A percentile compares a stretch with the other conserved stretches of the same genome.
These are phyloP conservation scores for Megaustenia siamemsis DNA, from an alignment of 2,888 invertebrate genomes.

Conservation along the genomic window DNA sequence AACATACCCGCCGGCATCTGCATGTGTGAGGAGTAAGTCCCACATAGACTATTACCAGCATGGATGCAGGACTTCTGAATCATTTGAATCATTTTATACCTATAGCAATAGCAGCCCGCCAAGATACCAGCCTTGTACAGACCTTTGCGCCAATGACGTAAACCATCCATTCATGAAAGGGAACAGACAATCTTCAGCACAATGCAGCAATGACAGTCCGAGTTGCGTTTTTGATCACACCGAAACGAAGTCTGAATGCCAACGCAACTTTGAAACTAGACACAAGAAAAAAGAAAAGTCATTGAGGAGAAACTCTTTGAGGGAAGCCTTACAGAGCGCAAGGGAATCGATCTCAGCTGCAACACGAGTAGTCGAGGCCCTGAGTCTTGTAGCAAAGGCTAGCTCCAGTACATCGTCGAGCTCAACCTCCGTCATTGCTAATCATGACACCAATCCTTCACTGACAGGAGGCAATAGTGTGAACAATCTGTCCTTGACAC, in stretches of 20 bases:
- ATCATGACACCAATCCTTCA: background rate
- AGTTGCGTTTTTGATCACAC: too few species aligned
- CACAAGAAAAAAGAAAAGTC: background rate
- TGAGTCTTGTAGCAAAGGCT: background rate
- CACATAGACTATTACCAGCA: background rate
- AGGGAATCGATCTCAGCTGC: background rate
- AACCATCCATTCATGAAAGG: background rate
- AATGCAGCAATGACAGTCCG: background rate
- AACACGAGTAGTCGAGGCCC: conserved; percentile 1
- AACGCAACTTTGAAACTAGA: background rate
- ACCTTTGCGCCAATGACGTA: background rate
- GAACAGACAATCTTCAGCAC: background rate
- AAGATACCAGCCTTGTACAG: background rate
- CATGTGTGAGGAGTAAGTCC: background rate
- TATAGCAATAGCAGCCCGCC: background rate
- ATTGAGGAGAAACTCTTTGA: background rate
- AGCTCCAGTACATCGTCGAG: background rate
- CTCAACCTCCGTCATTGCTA: background rate
- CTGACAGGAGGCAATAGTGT: background rate
- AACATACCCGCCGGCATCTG: background rate
- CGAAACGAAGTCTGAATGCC: background rate
- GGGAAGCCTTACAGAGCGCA: background rate
- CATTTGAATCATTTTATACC: background rate
- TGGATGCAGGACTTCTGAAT: background rate
- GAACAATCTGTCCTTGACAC: background rate